phyloP scores from a whole-genome alignment of 2,797 vertebrate genomes.

The Etheostoma perlongum region DNA sequence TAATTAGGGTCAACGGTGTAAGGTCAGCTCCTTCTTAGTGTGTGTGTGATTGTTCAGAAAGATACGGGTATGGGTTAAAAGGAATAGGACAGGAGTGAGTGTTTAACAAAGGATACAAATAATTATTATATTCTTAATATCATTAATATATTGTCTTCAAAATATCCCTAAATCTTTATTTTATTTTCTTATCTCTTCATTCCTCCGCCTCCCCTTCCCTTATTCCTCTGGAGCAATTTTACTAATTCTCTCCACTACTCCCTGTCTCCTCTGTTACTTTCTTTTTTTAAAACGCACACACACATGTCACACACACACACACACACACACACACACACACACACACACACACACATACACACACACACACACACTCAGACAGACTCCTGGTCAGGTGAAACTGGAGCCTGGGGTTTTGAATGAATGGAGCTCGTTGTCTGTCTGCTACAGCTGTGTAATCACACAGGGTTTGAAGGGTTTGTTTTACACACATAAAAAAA shows the following conservation, averaged over 20 bases:
- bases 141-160: constrained; percentile 2
- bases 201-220: background rate
- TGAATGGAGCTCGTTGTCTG: constrained; percentile 81
- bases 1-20: constrained; percentile 61
- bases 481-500: constrained; percentile 49
- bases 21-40: constrained; percentile 49
- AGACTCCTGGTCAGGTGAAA: constrained; percentile 77
- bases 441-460: constrained; percentile 80
- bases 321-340: constrained; percentile 1
- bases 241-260: constrained; percentile 42
- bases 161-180: background rate
- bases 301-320: constrained; percentile 10
- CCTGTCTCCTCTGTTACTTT: constrained; percentile 13
- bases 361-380: constrained; percentile 24
- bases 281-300: constrained; percentile 29
- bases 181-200: constrained; percentile 34
- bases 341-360: constrained; percentile 24
- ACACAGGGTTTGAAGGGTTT: constrained; percentile 73
- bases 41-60: constrained; percentile 43
- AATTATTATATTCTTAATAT: too few species aligned
- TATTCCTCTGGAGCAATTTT: constrained; percentile 17
- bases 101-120: constrained; percentile 19
- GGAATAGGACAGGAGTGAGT: constrained; percentile 4
- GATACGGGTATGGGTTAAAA: constrained; percentile 11
- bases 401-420: constrained; percentile 61